These are phyloP conservation scores for Galeopsomyia nigrocyanea DNA, from an alignment of 2,888 invertebrate genomes.

Conservation along the genomic window DNA sequence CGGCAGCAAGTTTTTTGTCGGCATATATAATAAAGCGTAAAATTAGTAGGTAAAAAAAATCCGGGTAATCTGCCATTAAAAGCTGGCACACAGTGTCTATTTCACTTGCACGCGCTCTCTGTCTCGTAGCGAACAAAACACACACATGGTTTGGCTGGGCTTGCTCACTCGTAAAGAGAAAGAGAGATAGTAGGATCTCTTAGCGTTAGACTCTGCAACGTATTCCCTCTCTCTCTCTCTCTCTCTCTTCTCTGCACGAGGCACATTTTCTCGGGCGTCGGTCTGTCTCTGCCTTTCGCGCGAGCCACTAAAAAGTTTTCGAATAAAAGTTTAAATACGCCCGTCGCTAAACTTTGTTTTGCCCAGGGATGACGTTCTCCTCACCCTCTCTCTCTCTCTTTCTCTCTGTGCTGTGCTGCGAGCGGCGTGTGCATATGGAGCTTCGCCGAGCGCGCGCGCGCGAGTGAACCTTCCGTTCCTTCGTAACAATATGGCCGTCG, in stretches of 20 bases:
- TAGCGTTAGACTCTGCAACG: background rate
- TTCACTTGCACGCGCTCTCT: constrained; percentile 50
- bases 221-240: constrained; percentile 8
- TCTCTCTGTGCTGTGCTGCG: no score
- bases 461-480: constrained; percentile 37
- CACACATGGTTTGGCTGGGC: background rate
- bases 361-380: constrained; percentile 47
- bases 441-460: background rate
- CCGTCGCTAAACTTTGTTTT: constrained; percentile 61
- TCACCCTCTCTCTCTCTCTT: constrained; percentile 6
- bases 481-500: constrained; percentile 59
- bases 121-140: constrained; percentile 25
- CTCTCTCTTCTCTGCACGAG: constrained; percentile 26
- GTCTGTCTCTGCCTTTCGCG: constrained; percentile 17
- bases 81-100: constrained; percentile 18
- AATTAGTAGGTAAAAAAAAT: no score
- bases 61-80: constrained; percentile 31
- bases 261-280: constrained; percentile 26
- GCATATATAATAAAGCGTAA: no score
- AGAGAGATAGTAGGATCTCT: constrained; percentile 15
- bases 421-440: constrained; percentile 29
- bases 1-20: no score
- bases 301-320: constrained; percentile 64
- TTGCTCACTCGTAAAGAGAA: background rate
- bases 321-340: constrained; percentile 68